Evolutionary conservation across 1,140 invertebrate species (phyloP), one percentile per base, ranked within the genome.

Genomic region (Sinonovacula constricta): DNA sequence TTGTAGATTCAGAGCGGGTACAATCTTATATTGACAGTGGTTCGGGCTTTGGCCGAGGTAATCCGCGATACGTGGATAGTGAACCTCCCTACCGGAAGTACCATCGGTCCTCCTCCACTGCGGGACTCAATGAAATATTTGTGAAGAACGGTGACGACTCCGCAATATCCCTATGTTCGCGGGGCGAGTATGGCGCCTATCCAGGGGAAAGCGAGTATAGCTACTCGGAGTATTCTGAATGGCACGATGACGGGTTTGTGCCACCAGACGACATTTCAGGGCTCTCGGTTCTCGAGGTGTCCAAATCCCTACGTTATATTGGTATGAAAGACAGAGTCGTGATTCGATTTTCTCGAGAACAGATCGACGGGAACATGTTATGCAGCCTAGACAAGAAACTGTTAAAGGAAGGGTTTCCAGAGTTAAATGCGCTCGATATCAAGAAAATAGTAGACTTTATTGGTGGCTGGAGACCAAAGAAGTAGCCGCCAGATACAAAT

Each of bases 401-500:
- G 4, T 75, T 90, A 15, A 82, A 83, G n/a, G 89, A 89, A 57
- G 89, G 89, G 0, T 90, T 90, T 65, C 88, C 89, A 7, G 87
- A 89, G 63, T 75, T 90, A 18, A 90, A 90, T 81, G 83, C 86
- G 14, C 77, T 90, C 39, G 89, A 90, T 75, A 76, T 87, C 0
- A 90, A 90, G 56, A 90, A 90, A 74, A 86, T 90, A 22, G 22
- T 88, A n/a, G 88, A 90, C 72, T 90, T 90, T 81, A 84, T 89
- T 49, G 69, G 80, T 31, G 89, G 89, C 3, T 90, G 89, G 89
- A 62, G 89, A 74, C 89, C 89, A 4, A 89, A 88, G 67, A 89
- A 89, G 39, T 45, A 45, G 39, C 7, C 39, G 18, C 18, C 39
- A n/a, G n/a, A n/a, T n/a, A n/a, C n/a, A n/a, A n/a, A n/a, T n/a